These are phyloP conservation scores for Calephelis nemesis DNA, from an alignment of 1,140 invertebrate species.

Conservation along the genomic window DNA sequence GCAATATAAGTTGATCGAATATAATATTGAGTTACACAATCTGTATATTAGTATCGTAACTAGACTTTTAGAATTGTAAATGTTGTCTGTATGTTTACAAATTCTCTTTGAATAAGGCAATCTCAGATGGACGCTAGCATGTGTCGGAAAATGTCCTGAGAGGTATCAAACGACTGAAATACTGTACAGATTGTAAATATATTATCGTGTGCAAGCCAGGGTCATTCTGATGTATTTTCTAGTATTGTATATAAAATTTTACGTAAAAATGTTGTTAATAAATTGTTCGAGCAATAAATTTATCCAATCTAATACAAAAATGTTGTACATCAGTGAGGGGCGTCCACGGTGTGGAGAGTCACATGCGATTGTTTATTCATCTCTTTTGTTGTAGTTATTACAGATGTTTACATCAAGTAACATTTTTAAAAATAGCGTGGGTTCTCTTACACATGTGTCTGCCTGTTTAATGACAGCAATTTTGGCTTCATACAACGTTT, in stretches of 20 bases:
- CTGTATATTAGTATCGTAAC: background rate
- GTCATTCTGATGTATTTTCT: slow-evolving; percentile 3
- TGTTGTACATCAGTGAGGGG: no score
- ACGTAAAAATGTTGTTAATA: background rate
- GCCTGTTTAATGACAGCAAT: no score
- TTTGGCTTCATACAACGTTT: no score
- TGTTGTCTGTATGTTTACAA: background rate
- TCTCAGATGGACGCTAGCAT: background rate
- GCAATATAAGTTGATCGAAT: background rate
- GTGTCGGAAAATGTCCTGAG: slow-evolving; percentile 10
- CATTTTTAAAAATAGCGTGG: no score
- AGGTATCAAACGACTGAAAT: slow-evolving; percentile 22
- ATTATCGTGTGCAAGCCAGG: slow-evolving; percentile 22
- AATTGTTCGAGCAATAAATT: background rate
- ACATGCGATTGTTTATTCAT: no score
- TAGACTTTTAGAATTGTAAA: background rate
- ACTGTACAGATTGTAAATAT: slow-evolving; percentile 38
- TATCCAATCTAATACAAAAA: background rate
- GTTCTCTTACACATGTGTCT: no score
- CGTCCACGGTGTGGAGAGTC: no score
- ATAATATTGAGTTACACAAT: background rate
- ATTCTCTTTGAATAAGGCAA: background rate
- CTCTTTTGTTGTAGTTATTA: no score
- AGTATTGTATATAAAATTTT: background rate
- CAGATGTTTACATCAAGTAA: no score